Base-by-base conservation (phyloP, 2,113 vertebrate genomes). In the Fregetta grallaria region DNA sequence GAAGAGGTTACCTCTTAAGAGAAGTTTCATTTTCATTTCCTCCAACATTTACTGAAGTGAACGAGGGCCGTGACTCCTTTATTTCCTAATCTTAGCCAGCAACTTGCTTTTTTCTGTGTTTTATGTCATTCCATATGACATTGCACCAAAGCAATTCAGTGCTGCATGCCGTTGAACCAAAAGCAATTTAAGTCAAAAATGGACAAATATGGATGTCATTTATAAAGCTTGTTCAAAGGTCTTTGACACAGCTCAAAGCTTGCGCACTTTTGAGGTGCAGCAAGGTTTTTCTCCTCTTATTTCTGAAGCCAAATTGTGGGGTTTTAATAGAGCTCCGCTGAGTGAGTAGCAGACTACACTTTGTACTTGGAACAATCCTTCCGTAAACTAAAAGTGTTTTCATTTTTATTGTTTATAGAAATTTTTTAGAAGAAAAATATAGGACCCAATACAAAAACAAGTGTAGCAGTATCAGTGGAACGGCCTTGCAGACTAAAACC, bases 171-270 rank as follows among this genome's bases (percentile, higher is more conserved):
- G 92, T 73, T 96, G 97, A 98, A 97, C 97, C 97, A 97, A 97
- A 98, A 98, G 98, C 98, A 98, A 98, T 98, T 97, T 97, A 93
- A 98, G 97, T 97, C 79, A 97, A 97, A 98, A 98, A 97, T 95
- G 97, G 97, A 97, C 98, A 97, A 98, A 98, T 97, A 96, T 95
- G 97, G 97, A 96, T 98, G 97, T 97, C 97, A 97, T 96, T 97
- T 97, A 92, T 96, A 92, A 97, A 97, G 94, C 97, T 97, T 97
- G 95, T 97, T 98, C 97, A 97, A 86, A 97, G 94, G 97, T 96
- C 96, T 97, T 92, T 97, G 97, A 96, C 97, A 96, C 87, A 96
- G 91, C 96, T 98, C 96, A 90, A 76, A 97, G 94, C 86, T 62
- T 50, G 90, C 58, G 3, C 82, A 58, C 70, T 82, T 82, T 74